These are phyloP conservation scores for Chrysotoxum bicinctum DNA, from an alignment of 2,888 invertebrate species.

Conservation along the genomic window DNA sequence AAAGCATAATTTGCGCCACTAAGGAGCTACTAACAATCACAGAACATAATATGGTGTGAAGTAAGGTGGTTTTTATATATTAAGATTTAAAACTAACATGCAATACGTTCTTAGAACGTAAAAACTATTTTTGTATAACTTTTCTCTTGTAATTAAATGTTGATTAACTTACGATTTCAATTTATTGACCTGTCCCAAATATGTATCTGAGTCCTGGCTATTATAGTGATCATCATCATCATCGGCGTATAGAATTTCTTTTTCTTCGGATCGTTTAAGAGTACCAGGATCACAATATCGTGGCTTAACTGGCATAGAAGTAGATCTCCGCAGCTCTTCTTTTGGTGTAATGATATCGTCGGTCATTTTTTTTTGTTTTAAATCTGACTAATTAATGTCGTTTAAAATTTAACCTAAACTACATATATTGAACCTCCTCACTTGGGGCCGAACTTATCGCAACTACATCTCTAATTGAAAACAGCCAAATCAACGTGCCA, in stretches of 20 bases:
- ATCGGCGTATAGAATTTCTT: constrained; percentile 77
- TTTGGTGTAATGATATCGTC: constrained; percentile 31
- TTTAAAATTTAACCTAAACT: background rate
- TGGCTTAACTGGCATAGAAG: constrained; percentile 81
- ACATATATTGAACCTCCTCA: constrained; percentile 40
- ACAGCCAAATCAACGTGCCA: constrained; percentile 11
- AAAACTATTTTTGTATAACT: too few species aligned
- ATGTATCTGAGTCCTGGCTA: constrained; percentile 54
- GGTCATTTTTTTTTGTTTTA: constrained; percentile 22
- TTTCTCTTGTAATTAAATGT: background rate
- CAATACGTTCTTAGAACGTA: too few species aligned
- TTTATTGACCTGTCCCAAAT: constrained; percentile 37
- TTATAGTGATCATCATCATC: constrained; percentile 68
- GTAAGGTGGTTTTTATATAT: too few species aligned
- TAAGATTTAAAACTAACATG: too few species aligned
- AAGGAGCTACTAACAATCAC: too few species aligned
- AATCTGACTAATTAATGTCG: background rate
- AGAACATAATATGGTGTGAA: too few species aligned
- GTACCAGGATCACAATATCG: constrained; percentile 76
- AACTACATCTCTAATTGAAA: constrained; percentile 61
- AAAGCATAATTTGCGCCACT: too few species aligned
- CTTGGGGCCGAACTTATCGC: constrained; percentile 49
- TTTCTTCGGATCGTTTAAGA: constrained; percentile 79
- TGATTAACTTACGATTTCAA: constrained; percentile 56
- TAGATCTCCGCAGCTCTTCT: constrained; percentile 77